These are phyloP conservation scores for Stenurella melanura DNA, from an alignment of 2,888 invertebrate species.

Conservation along the genomic window DNA sequence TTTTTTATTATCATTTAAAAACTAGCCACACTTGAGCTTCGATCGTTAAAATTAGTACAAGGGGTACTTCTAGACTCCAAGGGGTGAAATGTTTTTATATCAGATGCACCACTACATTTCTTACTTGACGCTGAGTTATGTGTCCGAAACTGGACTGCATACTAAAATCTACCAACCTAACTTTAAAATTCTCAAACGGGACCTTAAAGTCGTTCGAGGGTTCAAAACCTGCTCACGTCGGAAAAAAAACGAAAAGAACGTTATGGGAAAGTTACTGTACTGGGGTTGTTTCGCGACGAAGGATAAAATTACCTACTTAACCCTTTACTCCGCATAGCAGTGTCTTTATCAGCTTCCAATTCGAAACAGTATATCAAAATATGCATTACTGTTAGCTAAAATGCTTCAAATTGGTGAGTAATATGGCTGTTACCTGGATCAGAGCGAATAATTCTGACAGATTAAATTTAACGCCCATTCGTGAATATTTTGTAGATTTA, in stretches of 20 bases:
- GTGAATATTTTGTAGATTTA: neutral
- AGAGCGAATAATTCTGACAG: neutral
- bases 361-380: slow-evolving; percentile 36
- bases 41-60: slow-evolving; percentile 39
- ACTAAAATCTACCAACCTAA: slow-evolving; percentile 20
- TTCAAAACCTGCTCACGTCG: slow-evolving; percentile 43
- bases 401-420: slow-evolving; percentile 13
- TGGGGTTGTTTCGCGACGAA: slow-evolving; percentile 35
- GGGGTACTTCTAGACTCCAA: slow-evolving; percentile 23
- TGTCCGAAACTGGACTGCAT: slow-evolving; percentile 42
- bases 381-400: neutral
- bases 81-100: slow-evolving; percentile 28
- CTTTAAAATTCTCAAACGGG: slow-evolving; percentile 49
- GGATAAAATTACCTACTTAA: slow-evolving; percentile 45
- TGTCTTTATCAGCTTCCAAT: slow-evolving; percentile 50
- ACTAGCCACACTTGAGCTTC: slow-evolving; percentile 29
- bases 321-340: slow-evolving; percentile 46
- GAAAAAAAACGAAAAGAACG: slow-evolving; percentile 48
- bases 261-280: slow-evolving; percentile 50
- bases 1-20: slow-evolving; percentile 29
- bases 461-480: slow-evolving; percentile 20
- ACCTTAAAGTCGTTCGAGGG: slow-evolving; percentile 43
- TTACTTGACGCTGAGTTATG: slow-evolving; percentile 45
- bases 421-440: neutral
- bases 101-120: neutral